Conservation (phyloP, 2,888 invertebrate genomes). For the Polymixis flavicincta region DNA sequence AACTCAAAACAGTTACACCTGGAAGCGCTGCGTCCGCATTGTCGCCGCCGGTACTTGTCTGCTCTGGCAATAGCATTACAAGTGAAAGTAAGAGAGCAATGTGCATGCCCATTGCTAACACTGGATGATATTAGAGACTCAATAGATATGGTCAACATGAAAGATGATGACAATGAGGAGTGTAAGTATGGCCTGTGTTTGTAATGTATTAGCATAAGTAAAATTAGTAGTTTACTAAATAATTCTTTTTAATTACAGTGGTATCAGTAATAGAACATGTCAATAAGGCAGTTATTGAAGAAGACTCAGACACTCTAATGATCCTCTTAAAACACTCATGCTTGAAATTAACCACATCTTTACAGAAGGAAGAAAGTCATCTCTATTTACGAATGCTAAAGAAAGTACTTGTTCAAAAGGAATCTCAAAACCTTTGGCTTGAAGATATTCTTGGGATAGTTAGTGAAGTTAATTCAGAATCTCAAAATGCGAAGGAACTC, state of each 20-base stretch:
- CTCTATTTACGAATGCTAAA: conserved; percentile 90
- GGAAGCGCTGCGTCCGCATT: conserved; percentile 89
- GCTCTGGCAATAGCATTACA: conserved; percentile 86
- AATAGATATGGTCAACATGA: conserved; percentile 92
- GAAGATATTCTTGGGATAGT: conserved; percentile 90
- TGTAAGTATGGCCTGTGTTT: conserved; percentile 76
- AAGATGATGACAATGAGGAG: conserved; percentile 91
- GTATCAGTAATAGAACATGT: conserved; percentile 90
- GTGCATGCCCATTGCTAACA: conserved; percentile 91
- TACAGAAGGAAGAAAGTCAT: conserved; percentile 87
- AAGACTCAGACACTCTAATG: conserved; percentile 86
- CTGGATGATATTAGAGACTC: conserved; percentile 92
- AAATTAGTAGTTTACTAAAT: conserved; percentile 1
- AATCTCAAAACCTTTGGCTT: conserved; percentile 91
- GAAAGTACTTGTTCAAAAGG: conserved; percentile 86
- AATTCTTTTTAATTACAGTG: conserved; percentile 80
- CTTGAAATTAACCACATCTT: conserved; percentile 82
- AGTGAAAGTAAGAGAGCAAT: conserved; percentile 86
- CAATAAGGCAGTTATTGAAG: conserved; percentile 91
- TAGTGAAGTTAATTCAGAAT: conserved; percentile 87
- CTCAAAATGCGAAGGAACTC: conserved; percentile 85
- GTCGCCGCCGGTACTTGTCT: conserved; percentile 89
- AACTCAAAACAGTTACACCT: conserved; percentile 86
- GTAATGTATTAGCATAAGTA: neutral
- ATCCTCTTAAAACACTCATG: conserved; percentile 85